Percentiles rank a stretch among this genome's conserved stretches.
Evolutionary conservation across 2,888 invertebrate genomes (phyloP).

Genomic region (Eumerus sabulonum): DNA sequence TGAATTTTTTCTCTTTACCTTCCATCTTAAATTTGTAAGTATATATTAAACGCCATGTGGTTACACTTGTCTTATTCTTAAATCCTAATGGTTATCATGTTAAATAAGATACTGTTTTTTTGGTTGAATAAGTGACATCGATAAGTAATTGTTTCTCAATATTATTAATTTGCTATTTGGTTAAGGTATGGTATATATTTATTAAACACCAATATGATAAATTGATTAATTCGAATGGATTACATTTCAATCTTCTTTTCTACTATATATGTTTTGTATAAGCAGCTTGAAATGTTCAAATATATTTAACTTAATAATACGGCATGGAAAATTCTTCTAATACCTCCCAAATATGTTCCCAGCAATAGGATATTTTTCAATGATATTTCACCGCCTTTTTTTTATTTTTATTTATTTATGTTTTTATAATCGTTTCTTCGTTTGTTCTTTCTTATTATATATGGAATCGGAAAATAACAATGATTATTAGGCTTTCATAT

Average conservation of each 20-base stretch:
- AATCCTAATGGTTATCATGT: not conserved
- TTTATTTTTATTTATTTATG: not conserved
- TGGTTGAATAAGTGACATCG: conserved; percentile 50
- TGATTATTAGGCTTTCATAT: no score
- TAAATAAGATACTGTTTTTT: conserved; percentile 1
- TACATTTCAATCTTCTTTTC: conserved; percentile 2
- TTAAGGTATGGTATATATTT: no score
- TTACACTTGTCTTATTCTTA: conserved; percentile 9
- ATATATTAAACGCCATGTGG: conserved; percentile 1
- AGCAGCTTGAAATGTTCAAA: conserved; percentile 25
- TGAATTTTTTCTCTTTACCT: not conserved
- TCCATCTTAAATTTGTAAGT: not conserved
- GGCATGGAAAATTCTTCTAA: no score
- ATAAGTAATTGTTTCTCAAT: conserved; percentile 55
- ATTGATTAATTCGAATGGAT: conserved; percentile 3
- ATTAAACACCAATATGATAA: not conserved
- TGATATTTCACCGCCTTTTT: not conserved
- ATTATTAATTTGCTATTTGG: no score
- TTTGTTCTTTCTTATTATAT: no score
- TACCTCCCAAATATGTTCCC: not conserved
- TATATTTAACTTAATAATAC: not conserved
- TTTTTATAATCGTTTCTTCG: no score
- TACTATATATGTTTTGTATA: conserved; percentile 7
- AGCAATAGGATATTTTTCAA: conserved; percentile 2
- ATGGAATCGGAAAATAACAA: no score